These are phyloP conservation scores for Polypterus senegalus DNA, from an alignment of 2,113 vertebrate genomes.

Conservation along the genomic window DNA sequence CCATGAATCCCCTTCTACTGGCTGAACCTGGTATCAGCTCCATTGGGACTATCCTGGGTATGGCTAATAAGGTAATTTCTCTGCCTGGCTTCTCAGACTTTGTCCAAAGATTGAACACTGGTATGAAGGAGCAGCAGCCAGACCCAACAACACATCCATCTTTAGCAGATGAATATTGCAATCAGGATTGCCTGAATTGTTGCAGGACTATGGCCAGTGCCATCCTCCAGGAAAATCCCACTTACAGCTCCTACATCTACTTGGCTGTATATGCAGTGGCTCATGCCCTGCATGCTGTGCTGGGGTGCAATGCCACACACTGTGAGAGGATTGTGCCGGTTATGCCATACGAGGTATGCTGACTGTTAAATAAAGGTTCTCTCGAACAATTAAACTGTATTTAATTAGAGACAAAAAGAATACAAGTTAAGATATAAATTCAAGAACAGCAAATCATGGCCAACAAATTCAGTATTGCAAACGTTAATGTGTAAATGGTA, in stretches of 20 bases:
- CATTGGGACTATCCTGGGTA: conserved; percentile 52
- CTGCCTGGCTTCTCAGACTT: conserved; percentile 42
- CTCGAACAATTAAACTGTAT: too few relatives aligned
- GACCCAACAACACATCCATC: not conserved
- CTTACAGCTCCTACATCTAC: conserved; percentile 46
- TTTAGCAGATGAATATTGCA: conserved; percentile 17
- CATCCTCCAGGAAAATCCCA: conserved; percentile 9
- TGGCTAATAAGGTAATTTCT: conserved; percentile 30
- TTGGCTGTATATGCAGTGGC: conserved; percentile 55
- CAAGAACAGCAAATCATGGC: too few relatives aligned
- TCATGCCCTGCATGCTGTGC: conserved; percentile 46
- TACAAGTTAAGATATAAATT: too few relatives aligned
- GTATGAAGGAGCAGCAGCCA: fast-evolving
- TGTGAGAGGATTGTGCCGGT: conserved; percentile 38
- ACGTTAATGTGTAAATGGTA: too few relatives aligned
- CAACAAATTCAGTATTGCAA: too few relatives aligned
- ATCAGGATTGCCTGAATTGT: conserved; percentile 44
- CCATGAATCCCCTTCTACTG: conserved; percentile 30
- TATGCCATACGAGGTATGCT: conserved; percentile 58
- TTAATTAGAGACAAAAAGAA: too few relatives aligned
- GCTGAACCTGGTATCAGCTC: conserved; percentile 35
- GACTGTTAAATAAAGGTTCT: too few relatives aligned
- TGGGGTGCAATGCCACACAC: conserved; percentile 40
- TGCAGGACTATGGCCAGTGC: fast-evolving
- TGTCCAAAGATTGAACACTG: conserved; percentile 18